phyloP scores from a whole-genome alignment of 2,888 invertebrate species.

The Tyria jacobaeae region DNA sequence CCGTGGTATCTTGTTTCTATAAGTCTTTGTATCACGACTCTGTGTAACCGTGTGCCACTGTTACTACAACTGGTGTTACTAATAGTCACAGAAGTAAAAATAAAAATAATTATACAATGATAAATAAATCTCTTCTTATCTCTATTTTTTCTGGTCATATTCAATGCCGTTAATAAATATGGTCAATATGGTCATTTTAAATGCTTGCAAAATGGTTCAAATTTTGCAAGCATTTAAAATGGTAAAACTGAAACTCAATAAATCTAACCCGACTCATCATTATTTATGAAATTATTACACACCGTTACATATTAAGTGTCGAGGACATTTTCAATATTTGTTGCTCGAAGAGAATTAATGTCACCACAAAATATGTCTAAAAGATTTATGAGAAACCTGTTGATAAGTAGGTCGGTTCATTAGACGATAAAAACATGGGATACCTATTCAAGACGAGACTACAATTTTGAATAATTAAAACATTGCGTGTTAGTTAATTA shows the following conservation, averaged over 20 bases:
- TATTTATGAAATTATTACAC: slow-evolving; percentile 38
- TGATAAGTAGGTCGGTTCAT: slow-evolving; percentile 32
- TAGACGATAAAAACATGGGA: slow-evolving; percentile 20
- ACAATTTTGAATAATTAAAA: slow-evolving; percentile 5
- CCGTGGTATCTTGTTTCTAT: no score
- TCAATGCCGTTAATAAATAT: no score
- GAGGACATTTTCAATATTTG: slow-evolving; percentile 21
- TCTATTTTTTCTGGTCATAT: no score
- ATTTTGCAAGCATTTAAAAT: slow-evolving; percentile 5
- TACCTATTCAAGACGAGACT: slow-evolving; percentile 15
- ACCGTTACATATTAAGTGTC: slow-evolving; percentile 33
- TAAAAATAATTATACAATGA: no score
- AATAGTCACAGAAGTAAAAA: no score
- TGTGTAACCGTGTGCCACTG: no score
- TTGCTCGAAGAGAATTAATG: slow-evolving; percentile 37
- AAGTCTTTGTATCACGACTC: no score
- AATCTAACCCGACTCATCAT: slow-evolving; percentile 26
- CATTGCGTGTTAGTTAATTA: background rate
- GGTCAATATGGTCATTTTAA: background rate
- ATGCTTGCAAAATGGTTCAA: no score
- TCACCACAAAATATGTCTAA: slow-evolving; percentile 25
- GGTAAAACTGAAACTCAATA: slow-evolving; percentile 16
- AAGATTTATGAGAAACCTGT: slow-evolving; percentile 45
- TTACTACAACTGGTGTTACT: no score
- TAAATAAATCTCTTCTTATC: no score